Conservation (phyloP, 2,888 invertebrate genomes). For the Gari tellinella region DNA sequence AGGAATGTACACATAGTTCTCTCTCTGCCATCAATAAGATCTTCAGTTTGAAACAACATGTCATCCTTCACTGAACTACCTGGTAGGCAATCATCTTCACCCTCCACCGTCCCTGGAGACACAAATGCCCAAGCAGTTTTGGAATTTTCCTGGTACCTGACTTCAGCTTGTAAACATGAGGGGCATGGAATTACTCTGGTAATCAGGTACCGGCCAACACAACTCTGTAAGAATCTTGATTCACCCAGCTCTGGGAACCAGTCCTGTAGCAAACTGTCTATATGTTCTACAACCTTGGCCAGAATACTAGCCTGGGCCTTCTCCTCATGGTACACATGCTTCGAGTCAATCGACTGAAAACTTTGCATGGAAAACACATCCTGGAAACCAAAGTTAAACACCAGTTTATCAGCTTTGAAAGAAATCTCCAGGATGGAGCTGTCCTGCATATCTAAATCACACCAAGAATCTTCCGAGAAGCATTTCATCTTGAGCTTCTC, state of each 20-base stretch:
- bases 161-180: constrained; percentile 88
- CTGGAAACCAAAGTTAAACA: constrained; percentile 64
- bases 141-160: constrained; percentile 36
- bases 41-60: neutral
- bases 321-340: constrained; percentile 70
- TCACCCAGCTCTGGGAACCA: constrained; percentile 98
- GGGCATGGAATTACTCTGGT: constrained; percentile 97
- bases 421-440: constrained; percentile 93
- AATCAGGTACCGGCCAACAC: constrained; percentile 96
- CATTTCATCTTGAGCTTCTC: constrained; percentile 79
- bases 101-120: constrained; percentile 3
- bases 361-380: constrained; percentile 7
- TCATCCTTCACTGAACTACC: neutral
- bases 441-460: constrained; percentile 91
- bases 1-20: constrained; percentile 83
- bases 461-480: constrained; percentile 93
- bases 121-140: constrained; percentile 37
- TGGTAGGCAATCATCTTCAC: constrained; percentile 4
- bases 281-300: constrained; percentile 96
- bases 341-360: constrained; percentile 43
- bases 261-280: constrained; percentile 97
- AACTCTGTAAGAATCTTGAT: constrained; percentile 98
- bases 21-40: neutral
- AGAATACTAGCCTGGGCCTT: constrained; percentile 72
- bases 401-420: constrained; percentile 72